Evolutionary conservation across 2,113 vertebrate genomes (phyloP), one percentile per base, ranked within the genome.

Genomic region (Oreotrochilus melanogaster): DNA sequence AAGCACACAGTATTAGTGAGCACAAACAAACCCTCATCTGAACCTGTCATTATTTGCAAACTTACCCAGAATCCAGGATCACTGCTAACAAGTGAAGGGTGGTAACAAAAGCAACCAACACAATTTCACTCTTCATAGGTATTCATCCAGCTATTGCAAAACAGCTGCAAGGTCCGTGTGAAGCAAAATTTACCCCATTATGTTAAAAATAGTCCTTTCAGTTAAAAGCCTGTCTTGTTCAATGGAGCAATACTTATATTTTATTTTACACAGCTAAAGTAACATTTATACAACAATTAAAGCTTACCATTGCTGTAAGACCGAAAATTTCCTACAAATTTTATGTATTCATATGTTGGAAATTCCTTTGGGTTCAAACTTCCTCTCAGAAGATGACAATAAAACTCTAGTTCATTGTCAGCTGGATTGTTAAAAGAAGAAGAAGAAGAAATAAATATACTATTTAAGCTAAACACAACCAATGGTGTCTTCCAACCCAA

Each of bases 311-410:
- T 98, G 97, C 97, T 98, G 98, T 98, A 98, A 94, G 98, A 98
- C 92, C 97, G 97, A 98, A 98, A 98, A 97, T 98, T 98, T 97
- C 98, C 98, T 96, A 98, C 98, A 95, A 98, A 98, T 98, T 98
- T 98, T 97, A 98, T 98, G 97, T 98, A 98, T 98, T 98, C 98
- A 84, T 98, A 98, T 78, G 98, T 98, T 97, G 98, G 98, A 97
- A 98, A 98, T 97, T 98, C 98, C 97, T 98, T 98, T 97, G 97
- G 98, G 95, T 98, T 98, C 97, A 98, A 97, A 97, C 98, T 98
- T 97, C 98, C 98, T 98, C 98, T 97, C 96, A 98, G 98, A 97
- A 98, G 98, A 97, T 98, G 98, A 96, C 98, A 98, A 96, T 98
- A 98, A 98, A 98, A 98, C 97, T 98, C 98, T 96, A 98, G 96